Evolutionary conservation across 2,113 vertebrate genomes (phyloP), one percentile per base, ranked within the genome.

Genomic region (Polyodon spathula): DNA sequence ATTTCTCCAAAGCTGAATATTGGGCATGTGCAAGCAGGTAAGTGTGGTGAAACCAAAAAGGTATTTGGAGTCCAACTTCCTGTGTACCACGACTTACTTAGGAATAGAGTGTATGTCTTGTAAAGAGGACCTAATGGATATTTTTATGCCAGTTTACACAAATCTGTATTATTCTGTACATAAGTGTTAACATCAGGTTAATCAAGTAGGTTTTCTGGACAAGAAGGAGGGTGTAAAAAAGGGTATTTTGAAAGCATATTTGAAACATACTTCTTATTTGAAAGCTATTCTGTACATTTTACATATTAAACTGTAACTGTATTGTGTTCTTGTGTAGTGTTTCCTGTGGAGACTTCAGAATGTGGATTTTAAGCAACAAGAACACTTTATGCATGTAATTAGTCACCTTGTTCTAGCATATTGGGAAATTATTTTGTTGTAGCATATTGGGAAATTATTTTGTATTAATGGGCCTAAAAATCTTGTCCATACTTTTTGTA

Each of bases 1-100:
- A 83, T 74, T 79, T 69, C 71, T 83, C 53, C 66, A 77, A 73
- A 75, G 60, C 71, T 66, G 37, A 59, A 71, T 63, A 71, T 71
- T 65, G 69, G 72, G 68, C 71, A 71, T 46, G 0, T 72, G 65
- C 69, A 69, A 71, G 62, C 69, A 66, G 50, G 6, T 0, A 68
- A 66, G 39, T 66, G 4, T 7, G 53, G 9, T n/a, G 17, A 37
- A 8, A 55, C 6, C 7, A 8, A 27, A 27, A 55, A 55, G n/a
- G 4, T 6, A 38, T 8, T 6, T 17, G 17, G 27, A 9, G 10
- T 8, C n/a, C 15, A 55, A 8, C 15, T 16, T n/a, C n/a, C 8
- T 6, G 6, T 11, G 15, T 6, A 11, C 15, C 53, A 55, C 8
- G 17, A 5, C 53, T 55, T 17, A 37, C 53, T 11, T 10, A 14